phyloP scores from a whole-genome alignment of 2,113 vertebrate species.

The Vulpes lagopus region DNA sequence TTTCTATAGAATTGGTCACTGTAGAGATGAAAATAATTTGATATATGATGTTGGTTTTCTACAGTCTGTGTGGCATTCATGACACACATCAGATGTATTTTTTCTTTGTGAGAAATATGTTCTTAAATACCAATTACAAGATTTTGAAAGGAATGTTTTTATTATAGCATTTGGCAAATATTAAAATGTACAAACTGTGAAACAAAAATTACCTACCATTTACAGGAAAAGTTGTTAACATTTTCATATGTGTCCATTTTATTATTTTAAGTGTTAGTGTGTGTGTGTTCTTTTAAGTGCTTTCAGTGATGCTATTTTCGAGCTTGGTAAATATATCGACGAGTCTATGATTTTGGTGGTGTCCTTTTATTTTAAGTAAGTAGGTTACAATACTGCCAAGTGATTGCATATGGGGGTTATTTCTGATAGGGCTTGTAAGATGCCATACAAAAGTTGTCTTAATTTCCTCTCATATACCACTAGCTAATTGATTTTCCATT shows the following conservation, averaged over 20 bases:
- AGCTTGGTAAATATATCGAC: neutral
- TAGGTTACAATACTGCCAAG: slow-evolving; percentile 35
- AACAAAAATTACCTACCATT: neutral
- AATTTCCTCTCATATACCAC: slow-evolving; percentile 84
- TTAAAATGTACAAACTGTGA: neutral
- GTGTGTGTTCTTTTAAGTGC: slow-evolving; percentile 44
- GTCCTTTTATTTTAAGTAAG: slow-evolving; percentile 63
- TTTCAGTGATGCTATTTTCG: slow-evolving; percentile 39
- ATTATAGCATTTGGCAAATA: neutral
- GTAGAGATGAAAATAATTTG: slow-evolving; percentile 65
- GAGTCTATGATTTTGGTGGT: neutral
- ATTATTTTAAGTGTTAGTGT: slow-evolving; percentile 32
- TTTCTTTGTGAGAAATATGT: slow-evolving; percentile 58
- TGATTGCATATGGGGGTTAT: slow-evolving; percentile 59
- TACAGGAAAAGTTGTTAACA: neutral
- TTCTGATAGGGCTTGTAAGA: slow-evolving; percentile 79
- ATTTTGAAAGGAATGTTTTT: neutral
- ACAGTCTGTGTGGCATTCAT: slow-evolving; percentile 59
- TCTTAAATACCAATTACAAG: slow-evolving; percentile 62
- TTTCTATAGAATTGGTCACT: slow-evolving; percentile 64
- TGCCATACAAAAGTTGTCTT: slow-evolving; percentile 82
- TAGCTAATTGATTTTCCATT: slow-evolving; percentile 88
- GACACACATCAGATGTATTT: slow-evolving; percentile 71
- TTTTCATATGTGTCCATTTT: neutral
- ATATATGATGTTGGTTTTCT: slow-evolving; percentile 68